Conservation (phyloP, 2,888 invertebrate genomes). For the Lutraria lutraria region DNA sequence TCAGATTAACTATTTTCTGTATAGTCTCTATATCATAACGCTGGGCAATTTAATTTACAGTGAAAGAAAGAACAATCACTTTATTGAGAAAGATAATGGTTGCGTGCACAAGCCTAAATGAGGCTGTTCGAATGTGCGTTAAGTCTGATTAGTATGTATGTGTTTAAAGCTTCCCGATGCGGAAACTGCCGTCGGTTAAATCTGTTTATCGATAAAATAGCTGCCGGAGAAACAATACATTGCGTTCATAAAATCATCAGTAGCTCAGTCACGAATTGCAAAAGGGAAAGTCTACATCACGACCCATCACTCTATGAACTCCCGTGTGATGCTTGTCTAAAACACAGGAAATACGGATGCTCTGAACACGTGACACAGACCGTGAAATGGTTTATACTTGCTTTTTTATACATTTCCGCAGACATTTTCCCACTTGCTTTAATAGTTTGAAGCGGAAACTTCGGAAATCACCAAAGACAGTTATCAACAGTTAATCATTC, state of each 20-base stretch:
- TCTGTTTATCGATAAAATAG: not conserved
- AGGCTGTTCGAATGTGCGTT: not conserved
- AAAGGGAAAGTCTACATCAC: not conserved
- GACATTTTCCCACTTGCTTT: not conserved
- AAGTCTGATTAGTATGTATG: not conserved
- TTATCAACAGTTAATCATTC: not conserved
- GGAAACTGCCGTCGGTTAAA: not conserved
- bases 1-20: too few species aligned
- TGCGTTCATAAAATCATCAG: not conserved
- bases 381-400: not conserved
- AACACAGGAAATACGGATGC: not conserved
- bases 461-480: slow-evolving; percentile 15
- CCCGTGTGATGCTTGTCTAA: not conserved
- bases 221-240: not conserved
- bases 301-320: not conserved
- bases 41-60: too few species aligned
- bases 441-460: not conserved
- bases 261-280: not conserved
- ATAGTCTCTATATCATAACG: too few species aligned
- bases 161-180: not conserved
- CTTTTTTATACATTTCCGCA: not conserved
- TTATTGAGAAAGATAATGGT: not conserved
- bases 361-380: not conserved
- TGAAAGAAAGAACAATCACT: not conserved
- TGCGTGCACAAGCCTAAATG: not conserved